A percentile compares a stretch with the other conserved stretches of the same genome.
These are phyloP conservation scores for Nansenia antarctica DNA, from an alignment of 2,113 vertebrate species.

Conservation along the genomic window DNA sequence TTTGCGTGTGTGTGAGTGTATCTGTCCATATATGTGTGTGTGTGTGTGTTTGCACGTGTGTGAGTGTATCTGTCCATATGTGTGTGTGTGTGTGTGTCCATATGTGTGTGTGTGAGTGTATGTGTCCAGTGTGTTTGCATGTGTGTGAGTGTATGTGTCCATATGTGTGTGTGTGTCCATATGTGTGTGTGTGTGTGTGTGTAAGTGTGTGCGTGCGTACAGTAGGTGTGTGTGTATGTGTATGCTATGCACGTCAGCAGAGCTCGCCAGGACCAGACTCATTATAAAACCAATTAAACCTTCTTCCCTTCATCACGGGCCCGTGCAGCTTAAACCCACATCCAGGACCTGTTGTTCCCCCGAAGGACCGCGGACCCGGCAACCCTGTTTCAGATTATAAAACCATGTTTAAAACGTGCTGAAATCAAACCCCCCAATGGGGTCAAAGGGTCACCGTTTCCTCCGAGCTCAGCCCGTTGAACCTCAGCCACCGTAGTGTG, in stretches of 20 bases:
- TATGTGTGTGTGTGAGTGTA: no score
- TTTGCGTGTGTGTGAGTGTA: no score
- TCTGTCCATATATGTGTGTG: no score
- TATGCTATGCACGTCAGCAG: conserved; percentile 43
- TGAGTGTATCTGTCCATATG: no score
- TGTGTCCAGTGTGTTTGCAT: no score
- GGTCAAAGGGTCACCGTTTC: conserved; percentile 37
- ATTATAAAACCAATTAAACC: conserved; percentile 73
- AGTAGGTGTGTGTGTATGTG: no score
- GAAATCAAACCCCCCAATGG: conserved; percentile 50
- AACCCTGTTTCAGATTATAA: conserved; percentile 52
- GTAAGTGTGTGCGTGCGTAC: no score
- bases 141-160: no score
- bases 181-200: no score
- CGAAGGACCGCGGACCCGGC: conserved; percentile 46
- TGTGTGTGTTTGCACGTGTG: no score
- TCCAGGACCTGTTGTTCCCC: conserved; percentile 61
- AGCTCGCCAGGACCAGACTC: conserved; percentile 49
- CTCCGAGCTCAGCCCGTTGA: conserved; percentile 26
- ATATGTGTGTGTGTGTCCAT: no score
- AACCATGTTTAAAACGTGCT: conserved; percentile 34
- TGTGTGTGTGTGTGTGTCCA: no score
- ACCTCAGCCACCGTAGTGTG: background rate
- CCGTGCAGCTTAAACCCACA: conserved; percentile 54
- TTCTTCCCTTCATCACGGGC: conserved; percentile 59